A percentile compares a stretch with the other conserved stretches of the same genome.
These are phyloP conservation scores for Rhorus exstirpatorius DNA, from an alignment of 2,888 invertebrate genomes.

Conservation along the genomic window DNA sequence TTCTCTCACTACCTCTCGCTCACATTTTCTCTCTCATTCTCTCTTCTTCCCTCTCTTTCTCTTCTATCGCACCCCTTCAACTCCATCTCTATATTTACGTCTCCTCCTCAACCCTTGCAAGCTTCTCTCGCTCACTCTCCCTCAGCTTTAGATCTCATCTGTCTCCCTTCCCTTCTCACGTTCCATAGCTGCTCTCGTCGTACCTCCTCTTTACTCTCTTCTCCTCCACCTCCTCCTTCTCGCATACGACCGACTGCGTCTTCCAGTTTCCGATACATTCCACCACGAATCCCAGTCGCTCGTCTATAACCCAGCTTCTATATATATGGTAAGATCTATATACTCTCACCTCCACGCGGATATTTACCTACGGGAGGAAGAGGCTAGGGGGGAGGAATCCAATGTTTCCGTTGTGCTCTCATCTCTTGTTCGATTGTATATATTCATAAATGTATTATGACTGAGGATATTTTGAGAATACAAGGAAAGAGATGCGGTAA, in stretches of 20 bases:
- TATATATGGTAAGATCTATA: conserved; percentile 36
- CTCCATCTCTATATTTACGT: conserved; percentile 46
- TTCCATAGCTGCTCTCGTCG: conserved; percentile 23
- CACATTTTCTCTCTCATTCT: conserved; percentile 47
- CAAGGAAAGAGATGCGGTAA: conserved; percentile 17
- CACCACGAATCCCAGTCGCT: conserved; percentile 75
- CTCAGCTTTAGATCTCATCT: conserved; percentile 17
- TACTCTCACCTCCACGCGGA: conserved; percentile 54
- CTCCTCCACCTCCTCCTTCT: conserved; percentile 46
- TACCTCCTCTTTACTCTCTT: conserved; percentile 22
- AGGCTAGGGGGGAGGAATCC: conserved; percentile 49
- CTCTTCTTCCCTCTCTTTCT: conserved; percentile 51
- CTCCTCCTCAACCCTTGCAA: conserved; percentile 61
- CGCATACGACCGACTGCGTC: conserved; percentile 71
- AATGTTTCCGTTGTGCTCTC: conserved; percentile 59
- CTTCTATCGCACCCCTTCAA: conserved; percentile 56
- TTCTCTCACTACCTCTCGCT: conserved; percentile 67
- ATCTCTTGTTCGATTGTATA: conserved; percentile 35
- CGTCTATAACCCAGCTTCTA: conserved; percentile 62
- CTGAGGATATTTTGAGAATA: conserved; percentile 32
- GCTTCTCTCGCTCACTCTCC: conserved; percentile 43
- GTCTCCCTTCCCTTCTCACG: conserved; percentile 42
- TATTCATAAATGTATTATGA: conserved; percentile 7
- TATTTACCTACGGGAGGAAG: conserved; percentile 62
- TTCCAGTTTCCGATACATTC: conserved; percentile 79